Evolutionary conservation across 2,113 vertebrate genomes (phyloP), one percentile per base, ranked within the genome.

Genomic region (Parotia lawesii): DNA sequence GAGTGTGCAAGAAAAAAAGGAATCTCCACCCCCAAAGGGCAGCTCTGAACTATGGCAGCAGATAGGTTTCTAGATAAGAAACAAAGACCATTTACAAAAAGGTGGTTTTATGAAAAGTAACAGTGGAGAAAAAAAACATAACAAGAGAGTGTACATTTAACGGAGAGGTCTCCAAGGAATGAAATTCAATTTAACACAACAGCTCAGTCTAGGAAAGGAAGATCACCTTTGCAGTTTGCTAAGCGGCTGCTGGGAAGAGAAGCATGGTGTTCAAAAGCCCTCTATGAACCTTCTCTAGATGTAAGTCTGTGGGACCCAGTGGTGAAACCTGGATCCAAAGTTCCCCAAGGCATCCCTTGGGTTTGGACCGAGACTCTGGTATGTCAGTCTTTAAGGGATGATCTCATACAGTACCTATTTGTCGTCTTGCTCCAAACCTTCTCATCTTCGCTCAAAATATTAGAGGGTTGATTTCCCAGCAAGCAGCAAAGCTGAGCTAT

Each of bases 111-210:
- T 27, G 45, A 85, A 92, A 94, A 91, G 70, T 51, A 94, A 65
- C 44, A 76, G 47, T 5, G 3, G 42, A 80, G 35, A 94, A 65
- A 31, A 50, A 84, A 90, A 73, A 44, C 15, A 1, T 75, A 75
- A 82, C 57, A 51, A 84, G 29, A 15, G 22, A 44, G 10, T n/a
- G 25, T n/a, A 27, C 35, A 37, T 64, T 89, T 53, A 45, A 89
- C 3, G 3, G 48, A 93, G 61, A 90, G 14, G 56, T 89, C 91
- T 90, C 73, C 62, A 73, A 87, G 45, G 74, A 28, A 62, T 48
- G 31, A 70, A 93, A 95, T 76, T 76, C 50, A 93, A 73, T 94
- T 93, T 76, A 89, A 83, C 56, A 40, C 42, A 54, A 54, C 54
- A 87, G 67, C 72, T 93, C 70, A 62, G 38, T 27, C 45, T 69